phyloP scores from a whole-genome alignment of 2,888 invertebrate genomes.

The Caenorhabditis sp. region DNA sequence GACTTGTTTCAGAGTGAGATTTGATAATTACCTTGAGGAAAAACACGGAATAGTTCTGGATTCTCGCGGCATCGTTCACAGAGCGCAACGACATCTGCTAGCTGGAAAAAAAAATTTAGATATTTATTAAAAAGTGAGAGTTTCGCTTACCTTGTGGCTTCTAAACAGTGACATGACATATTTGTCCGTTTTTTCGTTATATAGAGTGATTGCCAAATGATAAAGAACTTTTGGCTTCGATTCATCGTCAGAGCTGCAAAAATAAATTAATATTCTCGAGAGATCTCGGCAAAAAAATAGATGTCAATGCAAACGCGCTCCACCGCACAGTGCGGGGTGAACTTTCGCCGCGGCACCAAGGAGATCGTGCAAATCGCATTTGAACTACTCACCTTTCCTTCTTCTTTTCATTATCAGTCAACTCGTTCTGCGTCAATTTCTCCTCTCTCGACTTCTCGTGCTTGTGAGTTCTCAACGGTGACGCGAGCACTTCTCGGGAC shows the following conservation, averaged over 20 bases:
- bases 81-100: constrained; percentile 67
- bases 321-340: no score
- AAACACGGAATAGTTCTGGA: constrained; percentile 64
- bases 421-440: constrained; percentile 42
- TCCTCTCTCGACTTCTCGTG: constrained; percentile 47
- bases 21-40: constrained; percentile 43
- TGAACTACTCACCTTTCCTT: constrained; percentile 19
- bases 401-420: constrained; percentile 43
- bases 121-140: no score
- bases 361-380: no score
- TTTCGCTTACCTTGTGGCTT: constrained; percentile 68
- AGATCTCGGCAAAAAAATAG: no score
- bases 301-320: no score
- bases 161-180: constrained; percentile 64
- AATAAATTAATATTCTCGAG: no score
- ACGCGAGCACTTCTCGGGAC: constrained; percentile 5
- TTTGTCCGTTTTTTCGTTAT: constrained; percentile 53
- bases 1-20: not conserved
- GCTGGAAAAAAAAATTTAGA: constrained; percentile 19
- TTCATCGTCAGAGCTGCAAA: constrained; percentile 38
- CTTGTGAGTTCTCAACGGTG: constrained; percentile 2
- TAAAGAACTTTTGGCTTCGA: constrained; percentile 42
- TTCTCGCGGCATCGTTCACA: constrained; percentile 73
- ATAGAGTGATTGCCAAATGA: constrained; percentile 67
- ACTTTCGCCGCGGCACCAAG: no score